These are phyloP conservation scores for Percopsis omiscomaycus DNA, from an alignment of 2,797 vertebrate genomes.

Conservation along the genomic window DNA sequence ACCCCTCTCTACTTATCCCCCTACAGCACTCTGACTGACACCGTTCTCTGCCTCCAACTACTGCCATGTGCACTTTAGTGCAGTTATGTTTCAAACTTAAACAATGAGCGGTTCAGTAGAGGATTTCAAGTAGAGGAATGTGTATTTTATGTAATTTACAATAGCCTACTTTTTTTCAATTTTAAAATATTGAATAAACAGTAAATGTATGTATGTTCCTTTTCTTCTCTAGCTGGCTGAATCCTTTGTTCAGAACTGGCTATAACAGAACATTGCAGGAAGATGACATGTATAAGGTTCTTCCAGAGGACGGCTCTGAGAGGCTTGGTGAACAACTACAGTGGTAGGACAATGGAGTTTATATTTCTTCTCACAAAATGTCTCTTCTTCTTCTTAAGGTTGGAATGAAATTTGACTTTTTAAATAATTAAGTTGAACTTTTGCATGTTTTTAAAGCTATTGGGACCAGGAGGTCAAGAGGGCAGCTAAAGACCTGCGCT, in stretches of 20 bases:
- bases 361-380: neutral
- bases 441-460: slow-evolving; percentile 71
- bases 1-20: too few relatives aligned
- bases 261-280: slow-evolving; percentile 87
- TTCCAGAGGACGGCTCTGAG: slow-evolving; percentile 87
- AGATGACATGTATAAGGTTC: slow-evolving; percentile 92
- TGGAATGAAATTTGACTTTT: neutral
- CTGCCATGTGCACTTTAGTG: too few relatives aligned
- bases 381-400: neutral
- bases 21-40: too few relatives aligned
- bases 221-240: slow-evolving; percentile 84
- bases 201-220: neutral
- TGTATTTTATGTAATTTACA: neutral
- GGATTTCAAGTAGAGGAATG: neutral
- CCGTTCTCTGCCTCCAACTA: too few relatives aligned
- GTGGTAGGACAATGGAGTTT: slow-evolving; percentile 68
- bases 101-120: too few relatives aligned
- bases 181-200: neutral
- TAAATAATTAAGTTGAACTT: neutral
- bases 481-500: slow-evolving; percentile 80
- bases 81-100: too few relatives aligned
- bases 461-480: slow-evolving; percentile 88
- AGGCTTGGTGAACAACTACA: slow-evolving; percentile 88
- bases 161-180: neutral
- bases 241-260: slow-evolving; percentile 88